Percentiles rank a stretch among this genome's conserved stretches.
Conservation (phyloP, 2,113 vertebrate genomes). For the Camarhynchus parvulus region DNA sequence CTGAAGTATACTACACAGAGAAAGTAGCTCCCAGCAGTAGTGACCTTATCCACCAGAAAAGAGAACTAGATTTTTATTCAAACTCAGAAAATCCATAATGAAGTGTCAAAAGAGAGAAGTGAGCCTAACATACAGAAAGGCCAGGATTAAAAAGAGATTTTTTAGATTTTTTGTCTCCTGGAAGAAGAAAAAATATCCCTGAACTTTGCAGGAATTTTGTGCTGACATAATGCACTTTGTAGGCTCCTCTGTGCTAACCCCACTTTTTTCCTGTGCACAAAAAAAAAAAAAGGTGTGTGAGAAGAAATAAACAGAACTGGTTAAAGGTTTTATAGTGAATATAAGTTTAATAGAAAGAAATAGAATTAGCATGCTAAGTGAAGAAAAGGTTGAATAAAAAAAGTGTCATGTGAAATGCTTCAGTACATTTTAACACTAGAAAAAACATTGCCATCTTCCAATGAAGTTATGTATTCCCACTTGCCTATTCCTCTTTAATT, state of each 20-base stretch:
- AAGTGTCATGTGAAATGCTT: background rate
- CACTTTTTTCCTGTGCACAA: background rate
- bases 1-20: background rate
- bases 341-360: background rate
- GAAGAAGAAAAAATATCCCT: background rate
- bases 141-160: background rate
- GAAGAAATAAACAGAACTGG: background rate
- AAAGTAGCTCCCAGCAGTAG: background rate
- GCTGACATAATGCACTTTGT: background rate
- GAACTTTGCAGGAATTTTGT: slow-evolving; percentile 8
- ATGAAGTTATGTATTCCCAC: background rate
- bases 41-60: slow-evolving; percentile 42
- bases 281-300: background rate
- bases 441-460: background rate
- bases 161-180: background rate
- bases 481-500: slow-evolving; percentile 6
- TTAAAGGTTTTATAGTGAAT: background rate
- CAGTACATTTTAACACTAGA: background rate
- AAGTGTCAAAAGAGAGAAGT: background rate
- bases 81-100: slow-evolving; percentile 7
- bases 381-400: slow-evolving; percentile 11
- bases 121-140: background rate
- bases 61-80: slow-evolving; percentile 45
- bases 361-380: background rate
- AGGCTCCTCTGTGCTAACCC: background rate